Conservation (phyloP, 2,113 vertebrate genomes). For the Elachura formosa region DNA sequence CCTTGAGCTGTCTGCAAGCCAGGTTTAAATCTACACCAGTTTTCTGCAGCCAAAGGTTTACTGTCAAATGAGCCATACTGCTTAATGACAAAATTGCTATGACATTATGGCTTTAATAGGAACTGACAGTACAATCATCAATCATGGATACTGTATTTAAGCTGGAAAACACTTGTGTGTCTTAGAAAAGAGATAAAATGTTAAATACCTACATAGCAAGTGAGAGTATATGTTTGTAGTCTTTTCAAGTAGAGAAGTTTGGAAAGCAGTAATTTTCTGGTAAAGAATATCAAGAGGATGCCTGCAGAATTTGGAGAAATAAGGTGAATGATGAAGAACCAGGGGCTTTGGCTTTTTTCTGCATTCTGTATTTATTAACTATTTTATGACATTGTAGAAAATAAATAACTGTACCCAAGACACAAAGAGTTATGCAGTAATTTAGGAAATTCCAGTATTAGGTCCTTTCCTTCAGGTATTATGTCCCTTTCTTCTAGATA, state of each 20-base stretch:
- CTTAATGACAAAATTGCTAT: not conserved
- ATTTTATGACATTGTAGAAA: not conserved
- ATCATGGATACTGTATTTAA: not conserved
- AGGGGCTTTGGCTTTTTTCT: not conserved
- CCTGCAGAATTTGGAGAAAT: not conserved
- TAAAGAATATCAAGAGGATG: not conserved
- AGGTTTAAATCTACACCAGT: not conserved
- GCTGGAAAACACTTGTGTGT: not conserved
- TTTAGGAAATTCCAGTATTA: too few relatives aligned
- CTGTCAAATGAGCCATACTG: not conserved
- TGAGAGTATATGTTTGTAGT: not conserved
- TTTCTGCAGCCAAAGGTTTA: not conserved
- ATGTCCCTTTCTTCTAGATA: not conserved
- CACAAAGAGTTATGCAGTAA: not conserved
- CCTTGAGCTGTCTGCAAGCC: not conserved
- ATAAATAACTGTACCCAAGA: not conserved
- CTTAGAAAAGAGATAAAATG: not conserved
- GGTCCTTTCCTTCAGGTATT: not conserved
- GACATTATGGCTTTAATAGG: conserved; percentile 13
- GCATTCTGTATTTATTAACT: not conserved
- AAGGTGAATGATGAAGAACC: not conserved
- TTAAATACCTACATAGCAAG: not conserved
- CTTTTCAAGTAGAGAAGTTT: not conserved
- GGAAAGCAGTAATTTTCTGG: not conserved
- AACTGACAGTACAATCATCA: not conserved